Evolutionary conservation across 2,888 invertebrate species (phyloP).

Genomic region (Pachycephus smyrnensis): DNA sequence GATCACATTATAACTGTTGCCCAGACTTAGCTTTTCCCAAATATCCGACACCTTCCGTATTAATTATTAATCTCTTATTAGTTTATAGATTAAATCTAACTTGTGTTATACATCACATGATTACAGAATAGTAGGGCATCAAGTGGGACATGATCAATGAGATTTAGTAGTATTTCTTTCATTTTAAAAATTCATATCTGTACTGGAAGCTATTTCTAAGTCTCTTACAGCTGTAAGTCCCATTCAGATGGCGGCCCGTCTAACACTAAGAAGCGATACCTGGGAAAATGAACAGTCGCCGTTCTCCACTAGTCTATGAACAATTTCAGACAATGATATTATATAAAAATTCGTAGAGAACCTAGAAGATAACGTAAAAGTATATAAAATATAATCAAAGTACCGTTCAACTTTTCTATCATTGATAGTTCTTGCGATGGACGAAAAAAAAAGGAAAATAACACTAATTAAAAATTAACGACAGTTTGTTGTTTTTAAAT

Average conservation of each 20-base stretch:
- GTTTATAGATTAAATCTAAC: slow-evolving; percentile 52
- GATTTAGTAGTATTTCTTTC: not conserved
- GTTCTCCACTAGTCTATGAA: slow-evolving; percentile 42
- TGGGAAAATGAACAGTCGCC: slow-evolving; percentile 47
- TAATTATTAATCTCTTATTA: slow-evolving; percentile 46
- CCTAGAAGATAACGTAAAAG: slow-evolving; percentile 11
- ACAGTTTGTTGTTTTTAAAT: slow-evolving; percentile 16
- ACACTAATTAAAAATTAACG: slow-evolving; percentile 20
- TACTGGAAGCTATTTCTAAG: slow-evolving; percentile 27
- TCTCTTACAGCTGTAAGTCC: slow-evolving; percentile 46
- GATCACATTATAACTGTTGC: slow-evolving; percentile 20
- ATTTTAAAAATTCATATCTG: slow-evolving; percentile 17
- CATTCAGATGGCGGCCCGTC: slow-evolving; percentile 41
- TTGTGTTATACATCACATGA: slow-evolving; percentile 50
- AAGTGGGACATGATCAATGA: not conserved
- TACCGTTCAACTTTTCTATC: slow-evolving; percentile 16
- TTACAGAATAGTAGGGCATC: slow-evolving; percentile 40
- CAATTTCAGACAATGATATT: slow-evolving; percentile 31
- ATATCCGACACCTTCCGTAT: slow-evolving; percentile 37
- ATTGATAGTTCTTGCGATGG: slow-evolving; percentile 8
- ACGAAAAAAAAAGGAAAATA: slow-evolving; percentile 12
- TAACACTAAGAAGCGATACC: slow-evolving; percentile 48
- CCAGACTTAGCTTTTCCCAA: slow-evolving; percentile 28
- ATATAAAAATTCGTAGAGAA: slow-evolving; percentile 12
- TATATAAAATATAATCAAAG: slow-evolving; percentile 20